Conservation (phyloP, 2,113 vertebrate species). For the Sclerurus mexicanus region DNA sequence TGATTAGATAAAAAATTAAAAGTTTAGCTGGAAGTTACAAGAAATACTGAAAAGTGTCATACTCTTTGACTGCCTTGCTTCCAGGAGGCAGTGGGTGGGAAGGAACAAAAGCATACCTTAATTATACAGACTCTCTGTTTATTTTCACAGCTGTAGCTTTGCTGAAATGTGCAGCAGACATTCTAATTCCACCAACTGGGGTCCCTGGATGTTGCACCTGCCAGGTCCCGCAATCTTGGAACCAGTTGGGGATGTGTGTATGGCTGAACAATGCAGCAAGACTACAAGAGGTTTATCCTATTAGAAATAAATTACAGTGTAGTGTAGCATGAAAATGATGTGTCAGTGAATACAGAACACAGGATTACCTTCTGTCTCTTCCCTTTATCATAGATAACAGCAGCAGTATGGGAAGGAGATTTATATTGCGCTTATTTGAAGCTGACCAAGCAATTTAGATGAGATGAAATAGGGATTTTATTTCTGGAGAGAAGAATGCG, state of each 20-base stretch:
- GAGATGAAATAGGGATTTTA: constrained; percentile 72
- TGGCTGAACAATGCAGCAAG: constrained; percentile 10
- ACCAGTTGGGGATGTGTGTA: background rate
- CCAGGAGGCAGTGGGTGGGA: background rate
- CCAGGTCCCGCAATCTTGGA: background rate
- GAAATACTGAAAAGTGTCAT: background rate
- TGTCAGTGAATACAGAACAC: constrained; percentile 56
- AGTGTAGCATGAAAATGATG: constrained; percentile 65
- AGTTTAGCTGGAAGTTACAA: constrained; percentile 1
- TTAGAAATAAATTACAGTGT: constrained; percentile 71
- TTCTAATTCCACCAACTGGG: background rate
- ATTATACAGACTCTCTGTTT: constrained; percentile 26
- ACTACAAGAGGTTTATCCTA: constrained; percentile 55
- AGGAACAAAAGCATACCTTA: constrained; percentile 33
- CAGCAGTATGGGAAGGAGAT: constrained; percentile 67
- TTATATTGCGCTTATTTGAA: constrained; percentile 67
- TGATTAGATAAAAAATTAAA: background rate
- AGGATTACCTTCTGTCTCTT: constrained; percentile 63
- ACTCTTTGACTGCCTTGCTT: background rate
- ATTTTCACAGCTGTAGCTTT: constrained; percentile 33
- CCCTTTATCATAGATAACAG: constrained; percentile 66
- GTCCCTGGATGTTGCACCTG: constrained; percentile 2
- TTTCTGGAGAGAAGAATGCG: constrained; percentile 69
- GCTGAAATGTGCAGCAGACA: constrained; percentile 10
- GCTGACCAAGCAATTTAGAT: constrained; percentile 77